A percentile compares a stretch with the other conserved stretches of the same genome.
Conservation (phyloP, 2,888 invertebrate species). For the Drosophila lacicola region DNA sequence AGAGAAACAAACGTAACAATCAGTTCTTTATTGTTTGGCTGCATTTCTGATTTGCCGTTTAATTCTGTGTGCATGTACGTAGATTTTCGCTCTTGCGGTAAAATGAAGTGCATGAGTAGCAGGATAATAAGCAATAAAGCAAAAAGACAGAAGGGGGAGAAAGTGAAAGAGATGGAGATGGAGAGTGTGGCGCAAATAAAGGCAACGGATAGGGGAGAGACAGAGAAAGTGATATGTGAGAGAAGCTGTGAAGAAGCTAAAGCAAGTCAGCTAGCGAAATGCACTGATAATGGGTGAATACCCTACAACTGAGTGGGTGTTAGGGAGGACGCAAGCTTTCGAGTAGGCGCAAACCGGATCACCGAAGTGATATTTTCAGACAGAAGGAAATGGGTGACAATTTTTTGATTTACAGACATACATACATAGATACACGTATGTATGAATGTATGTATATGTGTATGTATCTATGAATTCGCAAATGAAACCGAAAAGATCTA, state of each 20-base stretch:
- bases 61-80: neutral
- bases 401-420: too few species aligned
- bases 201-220: neutral
- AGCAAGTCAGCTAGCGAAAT: neutral
- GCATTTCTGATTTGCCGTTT: neutral
- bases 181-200: neutral
- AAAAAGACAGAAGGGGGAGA: constrained; percentile 14
- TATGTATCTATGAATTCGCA: too few species aligned
- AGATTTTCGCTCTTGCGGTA: neutral
- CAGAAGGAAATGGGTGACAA: neutral
- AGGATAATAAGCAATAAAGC: constrained; percentile 11
- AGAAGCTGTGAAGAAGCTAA: neutral
- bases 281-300: neutral
- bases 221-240: constrained; percentile 41
- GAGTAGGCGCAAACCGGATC: neutral
- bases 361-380: too few species aligned
- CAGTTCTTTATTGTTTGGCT: neutral
- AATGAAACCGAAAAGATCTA: too few species aligned
- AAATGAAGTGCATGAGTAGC: neutral
- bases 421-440: too few species aligned
- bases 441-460: too few species aligned
- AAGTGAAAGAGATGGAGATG: constrained; percentile 27
- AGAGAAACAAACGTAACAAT: neutral
- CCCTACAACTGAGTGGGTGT: neutral
- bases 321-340: neutral